phyloP scores from a whole-genome alignment of 2,888 invertebrate genomes.

The Hyles lineata region DNA sequence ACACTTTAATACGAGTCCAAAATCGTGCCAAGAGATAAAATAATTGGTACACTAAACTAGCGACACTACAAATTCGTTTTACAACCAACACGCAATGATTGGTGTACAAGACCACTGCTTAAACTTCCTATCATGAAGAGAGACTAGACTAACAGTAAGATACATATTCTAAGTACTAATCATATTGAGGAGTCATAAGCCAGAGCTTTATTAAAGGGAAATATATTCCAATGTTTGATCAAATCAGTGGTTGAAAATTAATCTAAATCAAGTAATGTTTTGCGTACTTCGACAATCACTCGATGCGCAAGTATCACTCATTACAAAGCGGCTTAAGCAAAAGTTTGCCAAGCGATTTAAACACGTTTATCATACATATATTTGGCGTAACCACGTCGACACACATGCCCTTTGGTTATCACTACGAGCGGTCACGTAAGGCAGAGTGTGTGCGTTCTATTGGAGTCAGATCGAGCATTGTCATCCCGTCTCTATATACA shows the following conservation, averaged over 20 bases:
- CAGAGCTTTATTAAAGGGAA: too few species aligned
- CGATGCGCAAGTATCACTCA: constrained; percentile 36
- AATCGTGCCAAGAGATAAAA: background rate
- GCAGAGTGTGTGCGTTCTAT: constrained; percentile 52
- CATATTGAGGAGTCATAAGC: background rate
- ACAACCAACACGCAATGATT: background rate
- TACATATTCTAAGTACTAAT: background rate
- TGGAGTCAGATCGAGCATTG: constrained; percentile 24
- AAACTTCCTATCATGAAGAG: background rate
- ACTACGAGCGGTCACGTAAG: constrained; percentile 37
- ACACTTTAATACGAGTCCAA: background rate
- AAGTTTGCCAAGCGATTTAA: constrained; percentile 40
- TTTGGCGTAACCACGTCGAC: constrained; percentile 40
- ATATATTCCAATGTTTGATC: background rate
- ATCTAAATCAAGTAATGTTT: background rate
- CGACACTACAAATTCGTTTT: background rate
- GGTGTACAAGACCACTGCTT: background rate
- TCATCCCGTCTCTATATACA: constrained; percentile 50
- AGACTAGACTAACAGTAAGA: background rate
- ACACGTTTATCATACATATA: constrained; percentile 38
- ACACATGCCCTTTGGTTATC: constrained; percentile 32
- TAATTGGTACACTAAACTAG: background rate
- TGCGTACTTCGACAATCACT: background rate
- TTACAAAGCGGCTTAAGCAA: constrained; percentile 45
- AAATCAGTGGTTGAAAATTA: background rate